Percentiles rank a stretch among this genome's conserved stretches.
Conservation (phyloP, 2,113 vertebrate genomes). For the Plecotus auritus region DNA sequence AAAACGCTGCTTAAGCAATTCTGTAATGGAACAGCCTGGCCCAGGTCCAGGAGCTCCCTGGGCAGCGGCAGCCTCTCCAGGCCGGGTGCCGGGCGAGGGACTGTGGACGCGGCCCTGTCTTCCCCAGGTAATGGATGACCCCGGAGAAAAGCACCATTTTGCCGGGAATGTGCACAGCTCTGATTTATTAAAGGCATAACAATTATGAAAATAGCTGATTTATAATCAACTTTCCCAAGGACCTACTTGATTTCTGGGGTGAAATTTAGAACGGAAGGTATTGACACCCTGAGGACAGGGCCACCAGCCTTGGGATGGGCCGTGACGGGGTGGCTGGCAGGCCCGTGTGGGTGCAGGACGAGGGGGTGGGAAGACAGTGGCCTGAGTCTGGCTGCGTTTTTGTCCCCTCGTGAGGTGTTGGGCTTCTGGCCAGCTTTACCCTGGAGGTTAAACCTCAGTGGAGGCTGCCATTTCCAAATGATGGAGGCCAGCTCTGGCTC, state of each 20-base stretch:
- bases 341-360: fast-evolving
- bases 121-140: constrained; percentile 72
- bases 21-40: constrained; percentile 74
- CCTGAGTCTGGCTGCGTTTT: not conserved
- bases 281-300: not conserved
- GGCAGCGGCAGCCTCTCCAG: constrained; percentile 52
- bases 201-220: constrained; percentile 81
- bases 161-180: constrained; percentile 30
- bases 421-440: not conserved
- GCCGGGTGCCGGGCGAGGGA: constrained; percentile 56
- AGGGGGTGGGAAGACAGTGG: fast-evolving
- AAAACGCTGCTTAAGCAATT: constrained; percentile 83
- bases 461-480: not conserved
- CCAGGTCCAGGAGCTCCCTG: constrained; percentile 60
- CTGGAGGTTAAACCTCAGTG: fast-evolving
- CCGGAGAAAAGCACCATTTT: constrained; percentile 65
- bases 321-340: fast-evolving
- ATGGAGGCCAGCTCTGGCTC: fast-evolving
- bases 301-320: not conserved
- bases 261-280: constrained; percentile 23
- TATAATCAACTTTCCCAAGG: constrained; percentile 67
- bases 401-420: not conserved
- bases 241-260: constrained; percentile 75
- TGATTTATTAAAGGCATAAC: constrained; percentile 78
- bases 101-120: constrained; percentile 64